A percentile compares a stretch with the other conserved stretches of the same genome.
These are phyloP conservation scores for Pseudoatta argentina DNA, from an alignment of 1,140 invertebrate genomes.

Conservation along the genomic window DNA sequence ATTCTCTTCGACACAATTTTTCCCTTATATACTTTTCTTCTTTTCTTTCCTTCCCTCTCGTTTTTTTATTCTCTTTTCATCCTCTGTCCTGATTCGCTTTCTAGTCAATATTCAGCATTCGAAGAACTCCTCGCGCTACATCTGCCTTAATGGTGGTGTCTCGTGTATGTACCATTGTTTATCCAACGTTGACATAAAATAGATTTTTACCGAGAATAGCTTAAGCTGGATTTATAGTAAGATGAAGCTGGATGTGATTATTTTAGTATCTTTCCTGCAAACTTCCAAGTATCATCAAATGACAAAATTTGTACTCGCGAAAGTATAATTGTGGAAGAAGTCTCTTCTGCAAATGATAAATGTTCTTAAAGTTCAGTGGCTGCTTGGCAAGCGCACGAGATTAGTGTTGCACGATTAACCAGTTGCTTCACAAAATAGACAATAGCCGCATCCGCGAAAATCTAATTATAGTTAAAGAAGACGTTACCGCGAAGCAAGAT, in stretches of 20 bases:
- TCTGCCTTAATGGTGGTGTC: neutral
- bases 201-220: slow-evolving; percentile 12
- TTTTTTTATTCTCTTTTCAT: neutral
- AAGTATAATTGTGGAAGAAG: slow-evolving; percentile 7
- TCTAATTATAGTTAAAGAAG: slow-evolving; percentile 9
- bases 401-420: neutral
- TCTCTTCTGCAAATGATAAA: slow-evolving; percentile 33
- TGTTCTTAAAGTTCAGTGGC: slow-evolving; percentile 40
- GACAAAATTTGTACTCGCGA: neutral
- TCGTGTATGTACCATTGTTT: slow-evolving; percentile 8
- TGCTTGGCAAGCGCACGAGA: slow-evolving; percentile 40
- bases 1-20: slow-evolving; percentile 26
- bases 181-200: neutral
- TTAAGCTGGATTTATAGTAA: neutral
- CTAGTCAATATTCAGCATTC: slow-evolving; percentile 8
- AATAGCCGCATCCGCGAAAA: slow-evolving; percentile 24
- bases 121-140: neutral
- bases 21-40: neutral
- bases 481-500: neutral
- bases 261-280: neutral
- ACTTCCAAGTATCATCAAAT: slow-evolving; percentile 5
- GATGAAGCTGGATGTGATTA: neutral
- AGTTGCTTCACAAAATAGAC: slow-evolving; percentile 30
- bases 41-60: neutral
- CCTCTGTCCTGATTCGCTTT: neutral